Percentiles rank a stretch among this genome's conserved stretches.
phyloP scores from a whole-genome alignment of 2,113 vertebrate species.

The Dipodomys merriami region DNA sequence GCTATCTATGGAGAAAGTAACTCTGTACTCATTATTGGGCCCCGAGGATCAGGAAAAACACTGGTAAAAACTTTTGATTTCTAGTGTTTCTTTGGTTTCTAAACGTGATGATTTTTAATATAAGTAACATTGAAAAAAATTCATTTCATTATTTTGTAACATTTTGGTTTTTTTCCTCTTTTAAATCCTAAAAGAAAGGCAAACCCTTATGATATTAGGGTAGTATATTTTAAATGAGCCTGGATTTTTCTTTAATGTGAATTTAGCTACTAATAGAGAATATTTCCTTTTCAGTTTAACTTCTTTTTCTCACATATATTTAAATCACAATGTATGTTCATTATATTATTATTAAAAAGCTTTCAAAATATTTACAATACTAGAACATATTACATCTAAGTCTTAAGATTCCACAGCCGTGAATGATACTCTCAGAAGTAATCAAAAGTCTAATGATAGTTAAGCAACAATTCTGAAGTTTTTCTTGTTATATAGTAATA shows the following conservation, averaged over 20 bases:
- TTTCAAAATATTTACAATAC: constrained; percentile 3
- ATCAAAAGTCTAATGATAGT: not conserved
- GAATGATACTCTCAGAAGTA: not conserved
- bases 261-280: not conserved
- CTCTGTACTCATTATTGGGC: constrained; percentile 95
- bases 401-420: not conserved
- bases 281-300: not conserved
- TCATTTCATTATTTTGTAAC: constrained; percentile 36
- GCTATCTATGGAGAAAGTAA: constrained; percentile 95
- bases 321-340: too few species aligned
- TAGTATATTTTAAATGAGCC: not conserved
- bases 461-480: constrained; percentile 5
- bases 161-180: not conserved
- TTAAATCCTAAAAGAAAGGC: not conserved
- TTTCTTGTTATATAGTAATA: not conserved
- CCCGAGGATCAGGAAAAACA: constrained; percentile 94
- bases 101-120: constrained; percentile 26
- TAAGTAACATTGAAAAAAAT: not conserved
- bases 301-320: not conserved
- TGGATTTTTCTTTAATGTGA: constrained; percentile 9
- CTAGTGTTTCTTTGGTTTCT: not conserved
- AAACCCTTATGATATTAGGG: not conserved
- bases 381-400: not conserved
- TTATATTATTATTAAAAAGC: not conserved
- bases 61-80: constrained; percentile 85